These are phyloP conservation scores for Carassius carassius DNA, from an alignment of 2,113 vertebrate species.

Conservation along the genomic window DNA sequence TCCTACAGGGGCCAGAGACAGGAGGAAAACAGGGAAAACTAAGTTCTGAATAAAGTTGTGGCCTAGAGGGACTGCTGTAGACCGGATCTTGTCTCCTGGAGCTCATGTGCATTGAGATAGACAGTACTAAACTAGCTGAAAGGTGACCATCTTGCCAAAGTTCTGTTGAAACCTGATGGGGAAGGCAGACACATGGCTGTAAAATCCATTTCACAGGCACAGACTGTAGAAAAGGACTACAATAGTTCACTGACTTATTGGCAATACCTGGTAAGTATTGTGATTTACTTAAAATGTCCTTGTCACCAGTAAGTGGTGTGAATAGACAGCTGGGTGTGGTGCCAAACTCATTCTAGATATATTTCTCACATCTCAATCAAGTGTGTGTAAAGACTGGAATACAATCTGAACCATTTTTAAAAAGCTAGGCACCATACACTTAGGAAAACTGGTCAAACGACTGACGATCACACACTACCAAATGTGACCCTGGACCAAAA, in stretches of 20 bases:
- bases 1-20: slow-evolving; percentile 70
- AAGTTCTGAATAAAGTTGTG: slow-evolving; percentile 49
- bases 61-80: background rate
- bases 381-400: background rate
- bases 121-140: slow-evolving; percentile 5
- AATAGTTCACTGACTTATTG: background rate
- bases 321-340: slow-evolving; percentile 1
- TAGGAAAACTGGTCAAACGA: no score
- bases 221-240: slow-evolving; percentile 27
- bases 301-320: background rate
- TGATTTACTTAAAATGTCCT: background rate
- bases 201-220: slow-evolving; percentile 53
- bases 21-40: slow-evolving; percentile 62
- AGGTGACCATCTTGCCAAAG: slow-evolving; percentile 35
- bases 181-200: slow-evolving; percentile 59
- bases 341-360: background rate
- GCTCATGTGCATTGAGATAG: slow-evolving; percentile 10
- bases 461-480: background rate
- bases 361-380: background rate
- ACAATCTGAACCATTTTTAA: background rate
- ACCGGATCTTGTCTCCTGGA: background rate
- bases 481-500: no score
- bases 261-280: background rate
- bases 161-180: slow-evolving; percentile 57
- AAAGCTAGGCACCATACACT: background rate